phyloP scores from a whole-genome alignment of 2,113 vertebrate genomes.

The Melanostigma gelatinosum region DNA sequence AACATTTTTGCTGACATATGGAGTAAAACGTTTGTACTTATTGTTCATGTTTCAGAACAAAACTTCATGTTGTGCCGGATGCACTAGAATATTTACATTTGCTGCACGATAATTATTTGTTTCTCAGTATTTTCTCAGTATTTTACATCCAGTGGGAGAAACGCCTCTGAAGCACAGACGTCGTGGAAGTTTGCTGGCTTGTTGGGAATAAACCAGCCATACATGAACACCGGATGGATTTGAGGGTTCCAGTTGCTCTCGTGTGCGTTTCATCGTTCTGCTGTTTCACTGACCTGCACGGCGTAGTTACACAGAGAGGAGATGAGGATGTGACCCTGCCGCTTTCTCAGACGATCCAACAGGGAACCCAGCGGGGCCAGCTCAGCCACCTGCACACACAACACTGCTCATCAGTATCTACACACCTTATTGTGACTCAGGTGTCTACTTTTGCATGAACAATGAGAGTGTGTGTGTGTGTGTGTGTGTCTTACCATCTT shows the following conservation, averaged over 20 bases:
- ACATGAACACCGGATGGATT: neutral
- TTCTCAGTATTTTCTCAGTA: too few relatives aligned
- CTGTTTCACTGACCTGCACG: conserved; percentile 86
- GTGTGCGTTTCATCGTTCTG: neutral
- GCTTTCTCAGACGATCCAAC: conserved; percentile 93
- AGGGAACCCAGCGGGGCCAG: conserved; percentile 94
- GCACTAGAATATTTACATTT: too few relatives aligned
- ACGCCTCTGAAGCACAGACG: too few relatives aligned
- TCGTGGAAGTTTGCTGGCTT: too few relatives aligned
- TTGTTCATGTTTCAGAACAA: too few relatives aligned
- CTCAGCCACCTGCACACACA: conserved; percentile 88
- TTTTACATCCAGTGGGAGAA: too few relatives aligned
- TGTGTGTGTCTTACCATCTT: conserved; percentile 89
- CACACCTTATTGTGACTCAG: neutral
- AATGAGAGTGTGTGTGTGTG: neutral
- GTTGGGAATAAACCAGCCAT: neutral
- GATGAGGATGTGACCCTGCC: conserved; percentile 96
- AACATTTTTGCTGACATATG: too few relatives aligned
- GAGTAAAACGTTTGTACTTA: too few relatives aligned
- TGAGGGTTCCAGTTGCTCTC: neutral
- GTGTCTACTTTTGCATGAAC: neutral
- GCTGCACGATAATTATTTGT: too few relatives aligned
- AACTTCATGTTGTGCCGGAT: too few relatives aligned
- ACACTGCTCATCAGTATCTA: neutral
- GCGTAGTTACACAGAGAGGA: conserved; percentile 93